Evolutionary conservation across 2,888 invertebrate species (phyloP), one percentile per base, ranked within the genome.

Genomic region (Slavum lentiscoides): DNA sequence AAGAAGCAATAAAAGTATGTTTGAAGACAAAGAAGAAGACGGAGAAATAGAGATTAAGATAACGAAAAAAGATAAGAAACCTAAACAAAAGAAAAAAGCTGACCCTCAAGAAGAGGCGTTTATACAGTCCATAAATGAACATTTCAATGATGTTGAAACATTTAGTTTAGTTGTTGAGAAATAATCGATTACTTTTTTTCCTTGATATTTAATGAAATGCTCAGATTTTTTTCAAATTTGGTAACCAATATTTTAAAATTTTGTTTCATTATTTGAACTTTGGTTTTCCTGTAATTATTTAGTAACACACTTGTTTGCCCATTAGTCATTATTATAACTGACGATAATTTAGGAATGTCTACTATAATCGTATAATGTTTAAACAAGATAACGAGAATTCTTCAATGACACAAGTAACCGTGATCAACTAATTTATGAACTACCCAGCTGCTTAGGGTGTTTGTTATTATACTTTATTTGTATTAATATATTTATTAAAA

Each of bases 31-130:
- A 58, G 58, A 72, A 70, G 39, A 72, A 39, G 15, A 77, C 1
- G 39, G 64, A 72, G 55, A 70, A 64, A 5, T 49, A 58, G 53
- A 70, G 0, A 11, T 58, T 43, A 64, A 66, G 19, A 15, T n/a
- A 58, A 39, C 6, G 21, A 80, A 72, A 58, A 80, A 72, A 66
- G n/a, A 58, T 2, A 72, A n/a, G n/a, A 80, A 72, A 66, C 37
- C 72, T 43, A 80, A 72, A 58, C 70, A 58, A 55, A 70, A 75
- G 19, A 74, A 69, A 70, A 80, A 80, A 17, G 39, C 58, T 39
- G 64, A 80, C 58, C 80, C 70, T 13, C 64, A 66, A 66, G 80
- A 80, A 80, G 80, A 80, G 7, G 80, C 70, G n/a, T 72, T 72
- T n/a, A 72, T 80, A n/a, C 64, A 39, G 19, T 72, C 80, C 8